These are phyloP conservation scores for Eupleurogrammus muticus DNA, from an alignment of 2,797 vertebrate genomes.

Conservation along the genomic window DNA sequence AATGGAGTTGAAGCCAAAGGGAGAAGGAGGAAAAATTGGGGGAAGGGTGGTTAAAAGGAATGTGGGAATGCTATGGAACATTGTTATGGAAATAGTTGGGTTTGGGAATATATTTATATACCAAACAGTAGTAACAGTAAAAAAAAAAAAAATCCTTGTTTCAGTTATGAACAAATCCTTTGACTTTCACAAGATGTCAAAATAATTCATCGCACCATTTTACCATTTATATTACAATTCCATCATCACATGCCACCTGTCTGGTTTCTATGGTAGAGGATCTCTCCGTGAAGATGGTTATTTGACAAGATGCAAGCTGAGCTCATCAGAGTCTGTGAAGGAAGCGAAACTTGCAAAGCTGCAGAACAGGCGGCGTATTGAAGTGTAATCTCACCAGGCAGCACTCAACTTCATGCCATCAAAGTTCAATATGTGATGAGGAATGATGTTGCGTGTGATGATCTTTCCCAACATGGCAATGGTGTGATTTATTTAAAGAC, in stretches of 20 bases:
- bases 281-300: constrained; percentile 24
- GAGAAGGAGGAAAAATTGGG: constrained; percentile 19
- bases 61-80: constrained; percentile 31
- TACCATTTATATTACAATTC: neutral
- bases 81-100: constrained; percentile 50
- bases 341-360: neutral
- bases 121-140: constrained; percentile 5
- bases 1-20: constrained; percentile 23
- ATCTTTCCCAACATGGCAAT: constrained; percentile 26
- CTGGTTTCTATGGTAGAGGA: constrained; percentile 25
- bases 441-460: constrained; percentile 19
- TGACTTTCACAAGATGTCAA: constrained; percentile 1
- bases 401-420: neutral
- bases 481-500: constrained; percentile 20
- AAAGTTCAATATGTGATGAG: constrained; percentile 12
- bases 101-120: constrained; percentile 30
- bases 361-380: neutral
- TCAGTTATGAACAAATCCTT: constrained; percentile 1
- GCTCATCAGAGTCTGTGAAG: constrained; percentile 30
- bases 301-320: constrained; percentile 34
- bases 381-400: constrained; percentile 9
- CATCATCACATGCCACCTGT: constrained; percentile 6
- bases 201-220: neutral
- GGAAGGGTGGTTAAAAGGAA: constrained; percentile 48
- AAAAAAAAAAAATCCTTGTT: neutral